A percentile compares a stretch with the other conserved stretches of the same genome.
Conservation (phyloP, 2,888 invertebrate genomes). For the Phrixothrix hirtus region DNA sequence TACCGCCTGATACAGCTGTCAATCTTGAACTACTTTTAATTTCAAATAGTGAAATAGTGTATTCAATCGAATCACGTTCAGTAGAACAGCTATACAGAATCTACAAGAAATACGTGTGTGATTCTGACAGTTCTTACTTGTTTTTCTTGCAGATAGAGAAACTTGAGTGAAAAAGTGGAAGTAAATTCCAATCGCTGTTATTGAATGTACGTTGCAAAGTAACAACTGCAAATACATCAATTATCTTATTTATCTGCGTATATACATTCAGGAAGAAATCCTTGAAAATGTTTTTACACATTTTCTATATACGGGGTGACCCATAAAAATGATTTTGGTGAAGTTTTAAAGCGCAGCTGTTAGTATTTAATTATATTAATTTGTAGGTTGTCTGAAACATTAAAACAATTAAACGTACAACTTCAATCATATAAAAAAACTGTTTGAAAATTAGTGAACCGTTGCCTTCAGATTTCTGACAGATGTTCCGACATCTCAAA, state of each 20-base stretch:
- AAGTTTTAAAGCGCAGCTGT: no score
- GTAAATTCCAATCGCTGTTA: slow-evolving; percentile 23
- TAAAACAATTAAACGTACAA: no score
- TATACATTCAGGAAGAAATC: slow-evolving; percentile 12
- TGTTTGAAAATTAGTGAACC: no score
- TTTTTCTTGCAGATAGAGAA: slow-evolving; percentile 20
- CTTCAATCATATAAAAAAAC: no score
- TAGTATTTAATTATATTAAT: no score
- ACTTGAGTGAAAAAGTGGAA: slow-evolving; percentile 18
- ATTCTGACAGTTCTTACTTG: slow-evolving; percentile 18
- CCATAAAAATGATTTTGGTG: no score
- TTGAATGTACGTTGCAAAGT: slow-evolving; percentile 10
- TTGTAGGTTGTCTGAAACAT: no score
- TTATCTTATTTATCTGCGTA: slow-evolving; percentile 9
- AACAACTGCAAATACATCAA: slow-evolving; percentile 11
- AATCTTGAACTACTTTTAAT: slow-evolving; percentile 41
- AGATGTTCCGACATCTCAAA: no score
- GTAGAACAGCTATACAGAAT: slow-evolving; percentile 19
- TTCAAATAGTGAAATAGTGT: slow-evolving; percentile 41
- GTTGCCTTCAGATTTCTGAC: no score
- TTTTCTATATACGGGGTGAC: no score
- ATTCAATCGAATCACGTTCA: slow-evolving; percentile 39
- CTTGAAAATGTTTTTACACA: no score
- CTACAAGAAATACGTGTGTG: slow-evolving; percentile 24
- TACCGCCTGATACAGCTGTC: slow-evolving; percentile 37